A percentile compares a stretch with the other conserved stretches of the same genome.
Evolutionary conservation across 1,140 invertebrate species (phyloP).

Genomic region (Cotesia typhae): DNA sequence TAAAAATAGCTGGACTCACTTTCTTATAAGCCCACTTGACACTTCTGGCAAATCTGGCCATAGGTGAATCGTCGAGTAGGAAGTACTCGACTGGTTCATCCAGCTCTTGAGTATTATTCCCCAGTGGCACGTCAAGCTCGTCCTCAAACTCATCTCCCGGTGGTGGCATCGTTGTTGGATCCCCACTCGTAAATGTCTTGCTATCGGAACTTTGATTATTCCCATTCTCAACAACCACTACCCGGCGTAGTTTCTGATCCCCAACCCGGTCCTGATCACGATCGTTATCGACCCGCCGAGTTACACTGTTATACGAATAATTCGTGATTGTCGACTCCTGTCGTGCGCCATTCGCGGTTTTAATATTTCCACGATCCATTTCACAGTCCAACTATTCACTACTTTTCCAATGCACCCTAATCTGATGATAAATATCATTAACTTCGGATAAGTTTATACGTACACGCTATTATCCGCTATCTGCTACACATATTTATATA

Average conservation of each 20-base stretch:
- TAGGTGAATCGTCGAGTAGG: conserved; percentile 54
- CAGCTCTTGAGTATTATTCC: conserved; percentile 27
- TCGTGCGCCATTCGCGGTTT: conserved; percentile 44
- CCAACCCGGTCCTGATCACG: conserved; percentile 1
- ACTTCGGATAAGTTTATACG: too few species aligned
- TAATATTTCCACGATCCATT: conserved; percentile 50
- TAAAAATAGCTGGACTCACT: conserved; percentile 40
- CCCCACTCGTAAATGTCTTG: conserved; percentile 14
- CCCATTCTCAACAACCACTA: conserved; percentile 33
- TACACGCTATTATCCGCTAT: too few species aligned
- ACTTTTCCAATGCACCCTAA: not conserved
- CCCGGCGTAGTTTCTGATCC: conserved; percentile 28
- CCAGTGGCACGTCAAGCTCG: conserved; percentile 10
- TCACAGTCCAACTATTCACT: conserved; percentile 1
- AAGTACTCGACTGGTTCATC: conserved; percentile 49
- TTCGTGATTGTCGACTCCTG: conserved; percentile 54
- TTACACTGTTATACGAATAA: conserved; percentile 43
- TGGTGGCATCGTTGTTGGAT: not conserved
- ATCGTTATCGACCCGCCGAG: conserved; percentile 33
- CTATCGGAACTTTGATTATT: conserved; percentile 27
- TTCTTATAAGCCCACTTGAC: conserved; percentile 58
- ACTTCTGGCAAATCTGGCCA: conserved; percentile 53
- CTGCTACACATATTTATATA: too few species aligned
- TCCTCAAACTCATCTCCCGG: conserved; percentile 2
- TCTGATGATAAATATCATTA: too few species aligned